These are phyloP conservation scores for Electrona antarctica DNA, from an alignment of 2,113 vertebrate genomes.

Conservation along the genomic window DNA sequence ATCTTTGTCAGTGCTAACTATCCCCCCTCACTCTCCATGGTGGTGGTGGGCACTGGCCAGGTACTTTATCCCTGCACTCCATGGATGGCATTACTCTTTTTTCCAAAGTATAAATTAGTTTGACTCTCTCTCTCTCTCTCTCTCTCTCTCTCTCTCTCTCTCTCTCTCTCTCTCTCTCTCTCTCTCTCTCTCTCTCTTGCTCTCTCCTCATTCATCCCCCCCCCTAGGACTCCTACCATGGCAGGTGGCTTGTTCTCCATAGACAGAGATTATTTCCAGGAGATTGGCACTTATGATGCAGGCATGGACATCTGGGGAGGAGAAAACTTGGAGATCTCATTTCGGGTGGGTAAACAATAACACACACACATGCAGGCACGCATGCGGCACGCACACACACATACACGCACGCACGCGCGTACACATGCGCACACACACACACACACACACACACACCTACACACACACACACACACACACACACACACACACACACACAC, in stretches of 20 bases:
- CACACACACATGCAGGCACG: constrained; percentile 22
- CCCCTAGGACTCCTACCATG: constrained; percentile 95
- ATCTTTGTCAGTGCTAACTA: no score
- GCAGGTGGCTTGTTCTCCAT: constrained; percentile 98
- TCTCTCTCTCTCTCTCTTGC: not conserved
- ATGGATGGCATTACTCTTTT: no score
- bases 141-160: not conserved
- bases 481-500: not conserved
- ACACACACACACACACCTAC: not conserved
- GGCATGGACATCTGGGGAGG: constrained; percentile 99
- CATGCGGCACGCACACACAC: constrained; percentile 3
- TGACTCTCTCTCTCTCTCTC: not conserved
- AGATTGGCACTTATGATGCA: constrained; percentile 98
- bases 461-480: constrained; percentile 2
- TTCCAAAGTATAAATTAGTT: no score
- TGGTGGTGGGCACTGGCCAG: constrained; percentile 13
- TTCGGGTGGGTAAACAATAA: constrained; percentile 83
- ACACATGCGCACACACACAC: not conserved
- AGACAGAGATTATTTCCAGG: constrained; percentile 98
- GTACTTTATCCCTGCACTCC: no score
- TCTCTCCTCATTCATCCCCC: constrained; percentile 13
- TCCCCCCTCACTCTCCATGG: not conserved
- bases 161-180: not conserved
- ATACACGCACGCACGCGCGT: constrained; percentile 4
- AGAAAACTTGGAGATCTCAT: constrained; percentile 99